phyloP scores from a whole-genome alignment of 2,797 vertebrate genomes.

The Propithecus perrieri region DNA sequence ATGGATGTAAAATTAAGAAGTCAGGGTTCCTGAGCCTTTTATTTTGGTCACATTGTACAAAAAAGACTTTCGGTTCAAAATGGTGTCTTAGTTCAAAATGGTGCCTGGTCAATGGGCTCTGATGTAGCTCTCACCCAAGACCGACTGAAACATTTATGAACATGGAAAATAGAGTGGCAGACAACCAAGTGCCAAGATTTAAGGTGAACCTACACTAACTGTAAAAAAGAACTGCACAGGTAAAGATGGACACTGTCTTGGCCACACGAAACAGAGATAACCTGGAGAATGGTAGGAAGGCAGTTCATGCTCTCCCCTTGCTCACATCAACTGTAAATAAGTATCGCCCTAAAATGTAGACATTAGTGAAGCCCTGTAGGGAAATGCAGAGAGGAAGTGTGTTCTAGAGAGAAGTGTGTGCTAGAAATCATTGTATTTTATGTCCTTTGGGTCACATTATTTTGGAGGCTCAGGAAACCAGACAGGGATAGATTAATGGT shows the following conservation, averaged over 20 bases:
- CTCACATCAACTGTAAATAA: background rate
- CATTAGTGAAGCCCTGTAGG: background rate
- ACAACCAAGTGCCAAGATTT: background rate
- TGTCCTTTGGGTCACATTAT: too few relatives aligned
- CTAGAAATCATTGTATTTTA: background rate
- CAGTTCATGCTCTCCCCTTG: background rate
- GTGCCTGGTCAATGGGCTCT: background rate
- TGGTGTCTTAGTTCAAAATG: background rate
- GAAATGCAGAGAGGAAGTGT: background rate
- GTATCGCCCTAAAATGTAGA: background rate
- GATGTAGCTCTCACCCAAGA: background rate
- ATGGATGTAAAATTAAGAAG: background rate
- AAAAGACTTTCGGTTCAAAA: background rate
- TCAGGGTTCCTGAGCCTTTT: background rate
- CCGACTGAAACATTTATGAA: background rate
- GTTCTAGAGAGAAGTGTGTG: background rate
- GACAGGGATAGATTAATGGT: background rate
- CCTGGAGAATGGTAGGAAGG: background rate
- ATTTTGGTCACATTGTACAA: background rate
- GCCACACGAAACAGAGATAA: background rate
- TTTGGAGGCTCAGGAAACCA: background rate
- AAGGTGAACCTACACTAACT: background rate
- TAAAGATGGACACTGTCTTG: background rate
- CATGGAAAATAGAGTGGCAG: background rate
- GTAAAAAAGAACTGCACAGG: background rate